phyloP scores from a whole-genome alignment of 1,140 invertebrate genomes.

The Brachionus calyciflorus region DNA sequence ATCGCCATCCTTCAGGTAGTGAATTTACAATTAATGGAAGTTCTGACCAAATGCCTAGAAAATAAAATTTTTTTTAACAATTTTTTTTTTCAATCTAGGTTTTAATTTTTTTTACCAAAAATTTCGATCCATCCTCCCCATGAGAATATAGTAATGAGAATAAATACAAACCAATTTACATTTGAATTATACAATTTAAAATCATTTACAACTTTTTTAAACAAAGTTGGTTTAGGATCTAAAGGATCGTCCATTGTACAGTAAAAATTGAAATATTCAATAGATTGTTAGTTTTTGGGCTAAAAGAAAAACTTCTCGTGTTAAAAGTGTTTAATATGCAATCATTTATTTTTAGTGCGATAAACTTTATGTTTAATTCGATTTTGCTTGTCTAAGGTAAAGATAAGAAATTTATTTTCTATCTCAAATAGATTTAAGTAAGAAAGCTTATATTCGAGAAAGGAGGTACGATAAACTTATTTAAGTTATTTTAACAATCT shows the following conservation, averaged over 20 bases:
- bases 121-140: conserved; percentile 43
- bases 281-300: too few relatives aligned
- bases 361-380: too few relatives aligned
- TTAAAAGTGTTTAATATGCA: not conserved
- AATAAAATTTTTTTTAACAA: conserved; percentile 67
- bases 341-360: too few relatives aligned
- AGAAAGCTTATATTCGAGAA: too few relatives aligned
- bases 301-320: too few relatives aligned
- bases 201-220: not conserved
- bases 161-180: conserved; percentile 43
- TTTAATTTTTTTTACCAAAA: conserved; percentile 1
- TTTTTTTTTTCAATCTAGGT: not conserved
- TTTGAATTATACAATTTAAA: conserved; percentile 34
- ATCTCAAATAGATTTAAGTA: too few relatives aligned
- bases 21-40: conserved; percentile 71
- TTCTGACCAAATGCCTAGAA: conserved; percentile 76
- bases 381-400: conserved; percentile 24
- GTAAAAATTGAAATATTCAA: too few relatives aligned
- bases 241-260: not conserved
- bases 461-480: not conserved
- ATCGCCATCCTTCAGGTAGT: conserved; percentile 81
- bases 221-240: not conserved
- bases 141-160: conserved; percentile 5
- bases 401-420: conserved; percentile 21
- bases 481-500: not conserved